Percentiles rank a stretch among this genome's conserved stretches.
phyloP scores from a whole-genome alignment of 2,113 vertebrate species.

The Speoplatyrhinus poulsoni region DNA sequence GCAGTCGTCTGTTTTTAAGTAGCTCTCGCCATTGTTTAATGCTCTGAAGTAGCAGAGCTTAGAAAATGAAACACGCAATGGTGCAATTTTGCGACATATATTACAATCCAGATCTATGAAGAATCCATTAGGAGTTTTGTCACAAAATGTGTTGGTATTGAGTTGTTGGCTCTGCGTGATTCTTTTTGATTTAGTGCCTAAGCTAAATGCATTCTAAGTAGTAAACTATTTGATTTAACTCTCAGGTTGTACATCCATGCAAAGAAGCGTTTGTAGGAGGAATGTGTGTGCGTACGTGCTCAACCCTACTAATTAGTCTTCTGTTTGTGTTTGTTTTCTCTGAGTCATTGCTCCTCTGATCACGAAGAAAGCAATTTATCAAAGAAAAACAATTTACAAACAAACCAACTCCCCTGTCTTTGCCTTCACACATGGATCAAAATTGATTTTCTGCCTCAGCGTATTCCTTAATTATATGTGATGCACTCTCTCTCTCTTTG shows the following conservation, averaged over 20 bases:
- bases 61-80: background rate
- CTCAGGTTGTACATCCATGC: slow-evolving; percentile 15
- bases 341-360: slow-evolving; percentile 52
- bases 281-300: background rate
- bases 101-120: background rate
- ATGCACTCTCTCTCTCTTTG: slow-evolving; percentile 40
- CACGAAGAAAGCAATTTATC: slow-evolving; percentile 66
- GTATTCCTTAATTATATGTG: slow-evolving; percentile 58
- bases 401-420: slow-evolving; percentile 55
- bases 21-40: background rate
- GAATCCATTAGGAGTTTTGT: background rate
- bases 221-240: background rate
- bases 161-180: slow-evolving; percentile 5
- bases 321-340: slow-evolving; percentile 64
- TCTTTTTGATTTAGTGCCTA: slow-evolving; percentile 37
- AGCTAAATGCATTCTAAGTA: slow-evolving; percentile 31
- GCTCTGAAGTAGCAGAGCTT: background rate
- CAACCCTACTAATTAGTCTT: slow-evolving; percentile 62
- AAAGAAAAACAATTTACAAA: slow-evolving; percentile 69
- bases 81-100: background rate
- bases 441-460: slow-evolving; percentile 68
- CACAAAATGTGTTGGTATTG: slow-evolving; percentile 19
- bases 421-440: slow-evolving; percentile 61
- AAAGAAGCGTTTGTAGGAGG: slow-evolving; percentile 35
- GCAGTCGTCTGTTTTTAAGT: slow-evolving; percentile 10